Conservation (phyloP, 2,888 invertebrate genomes). For the Cerceris ruficornis region DNA sequence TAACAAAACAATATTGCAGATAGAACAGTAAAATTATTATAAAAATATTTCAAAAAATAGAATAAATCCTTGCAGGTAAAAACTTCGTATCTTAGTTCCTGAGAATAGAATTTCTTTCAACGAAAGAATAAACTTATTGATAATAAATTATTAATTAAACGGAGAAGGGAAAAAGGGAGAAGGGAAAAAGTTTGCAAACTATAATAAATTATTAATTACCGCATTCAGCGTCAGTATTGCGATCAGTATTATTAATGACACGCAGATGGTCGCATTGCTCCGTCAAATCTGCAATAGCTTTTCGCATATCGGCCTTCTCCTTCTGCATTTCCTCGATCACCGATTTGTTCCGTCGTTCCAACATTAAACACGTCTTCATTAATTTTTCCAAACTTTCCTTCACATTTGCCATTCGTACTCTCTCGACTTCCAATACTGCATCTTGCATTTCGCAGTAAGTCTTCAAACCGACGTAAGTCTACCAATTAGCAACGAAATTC, state of each 20-base stretch:
- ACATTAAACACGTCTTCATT: not conserved
- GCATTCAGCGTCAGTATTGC: slow-evolving; percentile 23
- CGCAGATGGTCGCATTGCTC: slow-evolving; percentile 42
- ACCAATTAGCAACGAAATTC: not conserved
- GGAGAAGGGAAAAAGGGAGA: not conserved
- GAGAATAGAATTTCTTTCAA: too few species aligned
- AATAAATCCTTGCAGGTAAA: too few species aligned
- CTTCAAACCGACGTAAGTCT: slow-evolving; percentile 37
- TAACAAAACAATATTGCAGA: too few species aligned
- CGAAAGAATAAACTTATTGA: too few species aligned
- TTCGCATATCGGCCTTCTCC: slow-evolving; percentile 7
- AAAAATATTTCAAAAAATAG: too few species aligned
- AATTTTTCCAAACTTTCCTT: slow-evolving; percentile 22
- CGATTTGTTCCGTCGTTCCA: slow-evolving; percentile 18
- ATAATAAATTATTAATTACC: slow-evolving; percentile 33
- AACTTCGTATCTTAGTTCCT: too few species aligned
- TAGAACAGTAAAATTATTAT: too few species aligned
- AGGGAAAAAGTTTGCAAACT: not conserved
- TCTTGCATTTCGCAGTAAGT: slow-evolving; percentile 25
- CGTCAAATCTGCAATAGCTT: slow-evolving; percentile 21
- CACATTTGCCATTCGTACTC: not conserved
- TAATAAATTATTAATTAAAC: not conserved
- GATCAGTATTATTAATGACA: not conserved
- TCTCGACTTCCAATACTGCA: slow-evolving; percentile 20
- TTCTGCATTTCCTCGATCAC: not conserved